A percentile compares a stretch with the other conserved stretches of the same genome.
Conservation (phyloP, 2,113 vertebrate genomes). For the Pyrgilauda ruficollis region DNA sequence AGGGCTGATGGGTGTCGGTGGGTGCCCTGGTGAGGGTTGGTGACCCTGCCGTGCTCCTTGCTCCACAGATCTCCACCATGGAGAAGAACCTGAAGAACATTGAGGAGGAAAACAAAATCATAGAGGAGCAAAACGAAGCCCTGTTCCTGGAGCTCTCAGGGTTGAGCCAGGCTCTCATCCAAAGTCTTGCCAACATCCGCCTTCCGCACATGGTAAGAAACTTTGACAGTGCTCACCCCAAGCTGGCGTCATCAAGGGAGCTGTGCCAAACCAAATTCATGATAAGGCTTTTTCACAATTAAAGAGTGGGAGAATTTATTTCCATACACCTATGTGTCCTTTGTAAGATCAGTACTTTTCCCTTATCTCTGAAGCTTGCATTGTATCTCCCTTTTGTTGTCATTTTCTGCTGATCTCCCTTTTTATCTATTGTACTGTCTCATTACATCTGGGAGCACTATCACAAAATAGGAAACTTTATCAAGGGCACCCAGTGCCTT, state of each 20-base stretch:
- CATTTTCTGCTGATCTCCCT: constrained; percentile 36
- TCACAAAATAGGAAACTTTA: constrained; percentile 59
- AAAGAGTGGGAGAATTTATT: neutral
- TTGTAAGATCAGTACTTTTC: constrained; percentile 13
- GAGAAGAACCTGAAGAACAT: constrained; percentile 97
- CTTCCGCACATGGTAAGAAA: constrained; percentile 94
- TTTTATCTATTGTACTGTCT: constrained; percentile 53
- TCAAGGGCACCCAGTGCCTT: constrained; percentile 46
- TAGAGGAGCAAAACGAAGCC: constrained; percentile 97
- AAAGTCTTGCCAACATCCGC: constrained; percentile 95
- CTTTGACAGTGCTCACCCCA: neutral
- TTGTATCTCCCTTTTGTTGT: constrained; percentile 50
- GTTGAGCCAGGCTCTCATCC: constrained; percentile 95
- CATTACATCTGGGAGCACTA: constrained; percentile 38
- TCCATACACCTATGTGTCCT: neutral
- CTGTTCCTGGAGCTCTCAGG: constrained; percentile 97
- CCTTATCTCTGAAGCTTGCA: constrained; percentile 24
- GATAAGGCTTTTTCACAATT: neutral
- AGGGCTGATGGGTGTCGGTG: fast-evolving
- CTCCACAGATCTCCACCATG: constrained; percentile 91
- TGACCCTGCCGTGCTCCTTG: neutral
- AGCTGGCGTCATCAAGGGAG: fast-evolving
- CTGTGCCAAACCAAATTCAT: neutral
- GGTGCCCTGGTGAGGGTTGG: no score
- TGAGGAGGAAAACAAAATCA: constrained; percentile 96